phyloP scores from a whole-genome alignment of 1,140 invertebrate genomes.

The Drosophila pachea region DNA sequence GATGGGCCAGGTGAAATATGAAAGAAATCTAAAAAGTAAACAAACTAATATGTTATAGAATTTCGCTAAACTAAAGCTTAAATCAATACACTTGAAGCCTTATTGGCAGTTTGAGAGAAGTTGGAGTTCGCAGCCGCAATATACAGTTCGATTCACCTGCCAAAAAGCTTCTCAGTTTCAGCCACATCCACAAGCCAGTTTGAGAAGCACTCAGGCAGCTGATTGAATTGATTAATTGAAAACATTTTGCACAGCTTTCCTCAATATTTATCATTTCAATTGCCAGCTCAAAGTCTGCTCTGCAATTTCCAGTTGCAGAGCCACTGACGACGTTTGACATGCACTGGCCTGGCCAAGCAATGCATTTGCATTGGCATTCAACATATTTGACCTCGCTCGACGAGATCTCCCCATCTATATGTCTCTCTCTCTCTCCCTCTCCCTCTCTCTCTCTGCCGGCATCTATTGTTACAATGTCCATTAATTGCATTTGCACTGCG shows the following conservation, averaged over 20 bases:
- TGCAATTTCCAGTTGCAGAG: too few relatives aligned
- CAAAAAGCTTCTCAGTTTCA: not conserved
- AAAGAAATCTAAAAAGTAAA: not conserved
- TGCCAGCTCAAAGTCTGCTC: not conserved
- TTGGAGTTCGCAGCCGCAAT: too few relatives aligned
- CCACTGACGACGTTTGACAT: too few relatives aligned
- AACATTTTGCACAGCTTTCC: too few relatives aligned
- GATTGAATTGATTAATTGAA: not conserved
- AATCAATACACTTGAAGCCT: too few relatives aligned
- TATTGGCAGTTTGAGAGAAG: too few relatives aligned
- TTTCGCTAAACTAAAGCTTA: too few relatives aligned
- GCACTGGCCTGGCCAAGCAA: constrained; percentile 7
- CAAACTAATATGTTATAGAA: not conserved
- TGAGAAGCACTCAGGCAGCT: not conserved
- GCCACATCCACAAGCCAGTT: not conserved
- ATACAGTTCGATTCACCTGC: too few relatives aligned
- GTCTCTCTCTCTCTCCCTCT: too few relatives aligned
- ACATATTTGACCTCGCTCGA: constrained; percentile 43
- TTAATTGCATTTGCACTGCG: constrained; percentile 44
- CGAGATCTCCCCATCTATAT: too few relatives aligned
- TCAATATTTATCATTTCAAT: too few relatives aligned
- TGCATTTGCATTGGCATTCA: constrained; percentile 28
- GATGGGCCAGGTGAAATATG: not conserved
- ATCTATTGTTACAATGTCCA: constrained; percentile 21
- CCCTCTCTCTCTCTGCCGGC: not conserved